Evolutionary conservation across 2,888 invertebrate genomes (phyloP).

Genomic region (Lasioglossum leucozonium): DNA sequence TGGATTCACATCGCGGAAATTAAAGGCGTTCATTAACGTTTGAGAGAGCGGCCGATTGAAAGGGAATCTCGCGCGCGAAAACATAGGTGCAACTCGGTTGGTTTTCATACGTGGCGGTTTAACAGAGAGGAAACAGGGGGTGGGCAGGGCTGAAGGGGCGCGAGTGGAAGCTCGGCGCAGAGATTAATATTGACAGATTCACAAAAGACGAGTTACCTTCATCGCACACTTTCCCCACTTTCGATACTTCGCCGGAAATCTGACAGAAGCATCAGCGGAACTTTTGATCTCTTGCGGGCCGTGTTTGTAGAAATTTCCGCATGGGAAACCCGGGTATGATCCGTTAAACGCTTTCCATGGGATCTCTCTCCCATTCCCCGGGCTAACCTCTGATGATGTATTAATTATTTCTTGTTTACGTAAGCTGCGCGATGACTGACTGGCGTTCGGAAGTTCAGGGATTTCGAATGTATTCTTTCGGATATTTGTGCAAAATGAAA

Average conservation of each 20-base stretch:
- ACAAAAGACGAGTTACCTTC: conserved; percentile 46
- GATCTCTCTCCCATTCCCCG: conserved; percentile 4
- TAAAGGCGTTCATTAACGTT: conserved; percentile 35
- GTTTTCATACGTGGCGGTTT: conserved; percentile 23
- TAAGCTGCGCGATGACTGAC: conserved; percentile 2
- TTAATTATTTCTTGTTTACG: conserved; percentile 24
- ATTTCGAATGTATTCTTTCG: background rate
- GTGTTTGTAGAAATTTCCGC: conserved; percentile 61
- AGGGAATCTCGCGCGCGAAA: conserved; percentile 2
- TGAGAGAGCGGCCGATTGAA: conserved; percentile 18
- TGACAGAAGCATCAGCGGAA: conserved; percentile 22
- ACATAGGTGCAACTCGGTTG: background rate
- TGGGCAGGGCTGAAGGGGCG: no score
- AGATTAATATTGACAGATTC: conserved; percentile 61
- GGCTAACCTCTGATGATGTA: background rate
- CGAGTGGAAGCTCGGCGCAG: background rate
- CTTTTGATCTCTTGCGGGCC: conserved; percentile 60
- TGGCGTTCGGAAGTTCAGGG: background rate
- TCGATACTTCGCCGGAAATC: conserved; percentile 24
- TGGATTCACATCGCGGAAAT: conserved; percentile 27
- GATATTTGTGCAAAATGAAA: no score
- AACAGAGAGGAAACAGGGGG: conserved; percentile 3
- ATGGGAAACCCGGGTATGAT: conserved; percentile 22
- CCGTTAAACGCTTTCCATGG: conserved; percentile 54
- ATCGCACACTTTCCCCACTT: conserved; percentile 31